Evolutionary conservation across 2,797 vertebrate species (phyloP).

Genomic region (Psittacula echo): DNA sequence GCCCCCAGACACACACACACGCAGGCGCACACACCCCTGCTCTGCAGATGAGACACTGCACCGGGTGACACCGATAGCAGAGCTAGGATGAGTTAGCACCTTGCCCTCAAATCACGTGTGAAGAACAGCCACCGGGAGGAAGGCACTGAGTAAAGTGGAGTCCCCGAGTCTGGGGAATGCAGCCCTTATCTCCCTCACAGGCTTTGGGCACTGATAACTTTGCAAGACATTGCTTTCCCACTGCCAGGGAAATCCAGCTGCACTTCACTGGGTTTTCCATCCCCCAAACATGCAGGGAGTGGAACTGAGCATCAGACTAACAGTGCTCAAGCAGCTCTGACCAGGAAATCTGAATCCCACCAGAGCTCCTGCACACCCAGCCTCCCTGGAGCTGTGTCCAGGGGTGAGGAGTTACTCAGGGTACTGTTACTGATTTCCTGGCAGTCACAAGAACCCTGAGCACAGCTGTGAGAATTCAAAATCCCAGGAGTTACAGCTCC

Average conservation of each 20-base stretch:
- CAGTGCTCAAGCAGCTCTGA: neutral
- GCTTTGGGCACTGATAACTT: neutral
- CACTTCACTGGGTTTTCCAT: neutral
- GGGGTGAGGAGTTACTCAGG: neutral
- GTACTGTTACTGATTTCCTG: neutral
- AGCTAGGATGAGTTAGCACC: neutral
- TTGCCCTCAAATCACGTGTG: neutral
- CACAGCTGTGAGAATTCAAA: neutral
- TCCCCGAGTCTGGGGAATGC: constrained; percentile 25
- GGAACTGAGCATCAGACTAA: neutral
- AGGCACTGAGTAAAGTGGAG: constrained; percentile 3
- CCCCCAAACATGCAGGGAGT: neutral
- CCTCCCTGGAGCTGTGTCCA: neutral
- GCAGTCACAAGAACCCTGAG: neutral
- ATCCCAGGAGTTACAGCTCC: neutral
- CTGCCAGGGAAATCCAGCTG: neutral
- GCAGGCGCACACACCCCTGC: neutral
- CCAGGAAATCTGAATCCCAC: neutral
- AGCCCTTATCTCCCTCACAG: constrained; percentile 27
- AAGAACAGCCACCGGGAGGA: neutral
- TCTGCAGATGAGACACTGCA: neutral
- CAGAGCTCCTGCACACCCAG: neutral
- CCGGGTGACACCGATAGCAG: neutral
- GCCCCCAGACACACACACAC: accelerated
- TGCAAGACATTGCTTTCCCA: neutral